phyloP scores from a whole-genome alignment of 2,113 vertebrate species.

The Hypanus sabinus region DNA sequence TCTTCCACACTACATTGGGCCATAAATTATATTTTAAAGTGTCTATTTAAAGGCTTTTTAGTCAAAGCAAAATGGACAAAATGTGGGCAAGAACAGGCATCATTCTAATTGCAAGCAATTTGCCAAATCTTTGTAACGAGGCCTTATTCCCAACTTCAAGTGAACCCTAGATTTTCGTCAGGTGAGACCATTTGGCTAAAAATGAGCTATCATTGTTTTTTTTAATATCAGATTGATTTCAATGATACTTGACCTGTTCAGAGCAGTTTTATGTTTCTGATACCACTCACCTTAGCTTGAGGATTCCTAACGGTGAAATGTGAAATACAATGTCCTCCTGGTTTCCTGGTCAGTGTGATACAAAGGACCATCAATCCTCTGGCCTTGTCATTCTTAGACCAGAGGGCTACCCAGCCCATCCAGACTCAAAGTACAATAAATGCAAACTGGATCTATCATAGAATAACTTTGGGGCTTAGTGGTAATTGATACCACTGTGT shows the following conservation, averaged over 20 bases:
- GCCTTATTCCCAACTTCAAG: not conserved
- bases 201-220: not conserved
- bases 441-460: not conserved
- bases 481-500: too few species aligned
- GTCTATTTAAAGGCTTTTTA: not conserved
- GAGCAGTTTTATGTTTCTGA: not conserved
- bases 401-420: not conserved
- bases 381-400: not conserved
- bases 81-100: not conserved
- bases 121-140: not conserved
- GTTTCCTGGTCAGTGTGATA: not conserved
- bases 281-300: not conserved
- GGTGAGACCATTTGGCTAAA: not conserved
- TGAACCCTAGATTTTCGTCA: not conserved
- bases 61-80: not conserved
- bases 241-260: not conserved
- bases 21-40: not conserved
- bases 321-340: not conserved
- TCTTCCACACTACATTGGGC: not conserved
- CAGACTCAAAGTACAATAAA: not conserved
- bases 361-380: not conserved
- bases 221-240: not conserved
- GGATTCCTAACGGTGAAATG: not conserved
- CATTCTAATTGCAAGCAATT: not conserved
- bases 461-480: not conserved